Evolutionary conservation across 2,113 vertebrate species (phyloP), one percentile per base, ranked within the genome.

Genomic region (Notiomystis cincta): DNA sequence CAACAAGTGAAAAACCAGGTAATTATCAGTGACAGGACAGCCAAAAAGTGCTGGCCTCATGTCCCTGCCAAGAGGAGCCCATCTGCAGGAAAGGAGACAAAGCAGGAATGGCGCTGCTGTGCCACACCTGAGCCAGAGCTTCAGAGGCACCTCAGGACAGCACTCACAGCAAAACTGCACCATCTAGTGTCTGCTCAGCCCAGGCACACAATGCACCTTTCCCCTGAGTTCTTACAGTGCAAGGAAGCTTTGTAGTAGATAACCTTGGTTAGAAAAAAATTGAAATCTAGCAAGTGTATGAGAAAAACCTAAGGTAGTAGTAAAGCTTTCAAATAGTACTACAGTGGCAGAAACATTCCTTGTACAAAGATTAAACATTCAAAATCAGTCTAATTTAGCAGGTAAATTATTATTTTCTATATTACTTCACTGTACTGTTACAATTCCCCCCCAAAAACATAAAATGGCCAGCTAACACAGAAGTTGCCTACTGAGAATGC

Each of bases 111-210:
- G 65, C 40, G 60, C 69, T 40, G 48, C 73, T 61, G 66, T 11
- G 44, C 77, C 87, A 81, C 60, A 81, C 40, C 45, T 33, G 45
- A 76, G 56, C 9, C 4, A 50, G 28, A 82, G 44, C 37, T 64
- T 7, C 53, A 45, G 14, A 35, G 1, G 24, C 6, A 10, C 33
- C 22, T 18, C 37, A 30, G 23, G n/a, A 57, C 8, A 57, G 42
- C 62, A 72, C 42, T 38, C 2, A 38, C 65, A 96, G 96, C 24
- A 82, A 54, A 93, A 81, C 54, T 91, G 81, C 96, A 92, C 97
- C 97, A 98, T 77, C 97, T 97, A 96, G 96, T 66, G 97, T n/a
- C 48, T 56, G 70, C 60, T 69, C 50, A 50, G 33, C 0, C 56
- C 24, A 0, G 4, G 66, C 60, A 23, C 15, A 23, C 31, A 23